Evolutionary conservation across 2,888 invertebrate species (phyloP), one percentile per base, ranked within the genome.

Genomic region (Cephus pulcher): DNA sequence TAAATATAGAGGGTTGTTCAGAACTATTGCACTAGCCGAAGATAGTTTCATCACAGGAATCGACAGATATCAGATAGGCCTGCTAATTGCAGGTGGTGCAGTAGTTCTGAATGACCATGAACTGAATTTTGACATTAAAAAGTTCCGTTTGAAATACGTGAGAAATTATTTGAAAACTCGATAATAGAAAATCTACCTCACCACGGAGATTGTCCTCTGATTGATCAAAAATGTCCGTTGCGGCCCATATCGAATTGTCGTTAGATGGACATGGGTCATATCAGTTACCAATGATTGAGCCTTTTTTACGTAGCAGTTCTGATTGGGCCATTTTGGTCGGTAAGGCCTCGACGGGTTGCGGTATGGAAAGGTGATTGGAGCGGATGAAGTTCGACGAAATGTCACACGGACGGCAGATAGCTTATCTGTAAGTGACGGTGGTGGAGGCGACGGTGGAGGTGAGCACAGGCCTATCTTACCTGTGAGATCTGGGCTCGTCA

Each of bases 401-500:
- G 79, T 79, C 79, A 79, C 76, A 79, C 56, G 56, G 23, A 56
- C 23, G 23, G 56, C 23, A 56, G 56, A 56, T 56, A 56, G 56
- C 56, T 56, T 56, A 56, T 56, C 56, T 56, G 15, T 56, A 56
- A 56, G 56, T 34, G 71, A 71, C 71, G 71, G 32, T 33, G 71
- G 71, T 33, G 71, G 71, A 32, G 71, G 33, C 33, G 32, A 32
- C 33, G 71, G 32, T 32, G 71, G 71, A 71, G 71, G 71, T 71
- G 71, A 71, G 71, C 32, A 34, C 32, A 56, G 56, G 23, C 56
- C 56, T 56, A 56, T 56, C 56, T 56, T 56, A 23, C 23, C 56
- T 23, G 56, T 56, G 56, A 56, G 85, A 90, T 90, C 89, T 87
- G 82, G 89, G 88, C 87, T 88, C 88, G 90, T 90, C 90, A 90